phyloP scores from a whole-genome alignment of 2,797 vertebrate genomes.

The Momotus momota region DNA sequence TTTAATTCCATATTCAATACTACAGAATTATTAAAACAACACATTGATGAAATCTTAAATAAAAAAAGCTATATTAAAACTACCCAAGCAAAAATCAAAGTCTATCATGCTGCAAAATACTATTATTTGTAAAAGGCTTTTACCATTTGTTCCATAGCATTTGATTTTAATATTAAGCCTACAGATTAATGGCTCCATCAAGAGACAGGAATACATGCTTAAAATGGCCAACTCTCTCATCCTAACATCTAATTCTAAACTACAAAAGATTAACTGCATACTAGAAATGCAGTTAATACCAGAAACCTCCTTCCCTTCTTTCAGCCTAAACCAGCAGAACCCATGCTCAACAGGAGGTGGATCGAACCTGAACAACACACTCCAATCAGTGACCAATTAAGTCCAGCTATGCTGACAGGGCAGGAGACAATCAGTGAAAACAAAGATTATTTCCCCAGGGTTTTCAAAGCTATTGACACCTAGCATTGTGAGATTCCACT shows the following conservation, averaged over 20 bases:
- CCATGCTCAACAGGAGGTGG: not conserved
- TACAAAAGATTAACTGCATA: not conserved
- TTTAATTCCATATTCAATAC: not conserved
- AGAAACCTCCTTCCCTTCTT: not conserved
- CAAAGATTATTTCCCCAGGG: not conserved
- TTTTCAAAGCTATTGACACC: not conserved
- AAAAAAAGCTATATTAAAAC: not conserved
- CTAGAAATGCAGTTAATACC: not conserved
- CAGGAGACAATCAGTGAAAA: not conserved
- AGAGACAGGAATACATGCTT: not conserved
- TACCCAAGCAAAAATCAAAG: not conserved
- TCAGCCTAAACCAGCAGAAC: not conserved
- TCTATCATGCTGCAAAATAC: not conserved
- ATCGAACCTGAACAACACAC: not conserved
- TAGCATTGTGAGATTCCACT: not conserved
- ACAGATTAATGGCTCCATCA: not conserved
- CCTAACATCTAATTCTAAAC: not conserved
- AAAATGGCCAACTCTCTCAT: not conserved
- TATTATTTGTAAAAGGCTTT: not conserved
- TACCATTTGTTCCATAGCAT: not conserved
- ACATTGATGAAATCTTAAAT: not conserved
- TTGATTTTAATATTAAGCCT: not conserved
- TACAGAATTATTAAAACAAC: not conserved
- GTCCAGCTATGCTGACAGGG: not conserved
- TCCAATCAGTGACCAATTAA: not conserved